Conservation (phyloP, 2,113 vertebrate genomes). For the Syngnathus typhle region DNA sequence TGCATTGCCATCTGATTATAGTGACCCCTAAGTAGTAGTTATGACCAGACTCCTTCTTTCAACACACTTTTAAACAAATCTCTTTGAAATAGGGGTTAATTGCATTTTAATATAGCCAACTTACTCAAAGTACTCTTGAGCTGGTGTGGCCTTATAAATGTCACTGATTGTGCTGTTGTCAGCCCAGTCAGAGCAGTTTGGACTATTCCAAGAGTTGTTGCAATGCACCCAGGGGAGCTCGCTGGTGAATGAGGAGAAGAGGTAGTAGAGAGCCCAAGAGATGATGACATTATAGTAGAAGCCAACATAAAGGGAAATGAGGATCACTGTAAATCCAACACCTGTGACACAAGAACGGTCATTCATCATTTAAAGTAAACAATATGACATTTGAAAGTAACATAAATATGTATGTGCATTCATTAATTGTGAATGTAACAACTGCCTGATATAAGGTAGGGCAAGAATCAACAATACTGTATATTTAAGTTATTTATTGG, state of each 20-base stretch:
- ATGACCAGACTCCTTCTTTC: background rate
- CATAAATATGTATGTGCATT: too few relatives aligned
- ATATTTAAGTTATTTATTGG: too few relatives aligned
- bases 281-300: conserved; percentile 85
- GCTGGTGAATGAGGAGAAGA: conserved; percentile 75
- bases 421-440: background rate
- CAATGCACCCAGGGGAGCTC: conserved; percentile 86
- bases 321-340: conserved; percentile 81
- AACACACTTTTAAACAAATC: background rate
- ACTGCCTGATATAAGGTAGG: too few relatives aligned
- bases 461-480: too few relatives aligned
- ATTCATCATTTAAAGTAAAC: background rate
- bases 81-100: background rate
- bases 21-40: background rate
- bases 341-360: conserved; percentile 48
- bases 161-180: conserved; percentile 59
- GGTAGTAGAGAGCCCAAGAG: conserved; percentile 80
- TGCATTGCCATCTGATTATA: conserved; percentile 8
- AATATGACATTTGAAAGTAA: background rate
- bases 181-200: conserved; percentile 74
- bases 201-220: conserved; percentile 86
- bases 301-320: conserved; percentile 80
- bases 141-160: conserved; percentile 75
- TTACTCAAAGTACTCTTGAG: conserved; percentile 85
- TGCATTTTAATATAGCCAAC: conserved; percentile 6